Base-by-base conservation (phyloP, 2,888 invertebrate species). In the Dolichomitus sp. region DNA sequence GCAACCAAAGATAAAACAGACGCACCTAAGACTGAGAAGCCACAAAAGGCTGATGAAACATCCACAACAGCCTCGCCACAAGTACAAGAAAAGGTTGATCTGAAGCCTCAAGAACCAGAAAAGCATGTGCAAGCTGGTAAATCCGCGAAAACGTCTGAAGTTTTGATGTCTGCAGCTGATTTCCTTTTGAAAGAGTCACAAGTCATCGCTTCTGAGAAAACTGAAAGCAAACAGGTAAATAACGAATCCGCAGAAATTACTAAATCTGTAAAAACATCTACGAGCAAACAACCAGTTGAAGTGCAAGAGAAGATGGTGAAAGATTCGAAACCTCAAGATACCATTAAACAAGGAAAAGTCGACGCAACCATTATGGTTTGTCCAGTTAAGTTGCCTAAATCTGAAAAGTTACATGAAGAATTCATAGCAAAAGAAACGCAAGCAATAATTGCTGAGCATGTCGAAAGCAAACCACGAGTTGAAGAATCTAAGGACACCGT, bases 121-220 rank as follows among this genome's bases (percentile, higher is more conserved):
- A 59, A 59, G n/a, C 37, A 33, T 30, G 57, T 30, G 17, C 5
- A 17, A 17, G 33, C 2, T 33, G 40, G 27, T 0, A 68, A 68
- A 17, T 37, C 50, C 1, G 17, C 19, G 37, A 50, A 37, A 37
- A 33, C 37, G 37, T 52, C 37, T 14, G 4, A 68, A 52, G 52
- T 81, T 17, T 79, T 79, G 50, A 80, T 80, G 17, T 70, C 77
- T 33, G 81, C 83, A n/a, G 66, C 52, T 14, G 82, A 82, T 30
- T 85, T 84, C 45, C 75, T 84, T 12, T 52, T 63, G 17, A 78
- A 80, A 57, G 82, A 76, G 72, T 57, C 65, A 9, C 57, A 75
- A 59, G 54, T 50, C 42, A 48, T 72, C 3, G 50, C 65, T 23
- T 68, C 63, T 40, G 37, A 81, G 70, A 63, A 70, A 57, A 30